Evolutionary conservation across 2,797 vertebrate species (phyloP).

Genomic region (Aeoliscus strigatus): DNA sequence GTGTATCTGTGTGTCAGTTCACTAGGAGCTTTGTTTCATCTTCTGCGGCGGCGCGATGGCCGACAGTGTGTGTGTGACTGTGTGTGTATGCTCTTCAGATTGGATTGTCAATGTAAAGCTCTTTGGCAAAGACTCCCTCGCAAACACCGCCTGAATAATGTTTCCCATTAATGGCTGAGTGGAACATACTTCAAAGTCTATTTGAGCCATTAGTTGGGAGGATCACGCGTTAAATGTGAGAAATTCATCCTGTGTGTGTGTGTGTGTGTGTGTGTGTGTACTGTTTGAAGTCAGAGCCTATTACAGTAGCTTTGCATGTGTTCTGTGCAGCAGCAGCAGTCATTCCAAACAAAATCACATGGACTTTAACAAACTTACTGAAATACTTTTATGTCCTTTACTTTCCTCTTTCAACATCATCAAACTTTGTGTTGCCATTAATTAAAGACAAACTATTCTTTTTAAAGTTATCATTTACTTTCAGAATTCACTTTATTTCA

Average conservation of each 20-base stretch:
- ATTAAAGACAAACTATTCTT: too few species aligned
- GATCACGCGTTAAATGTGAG: constrained; percentile 69
- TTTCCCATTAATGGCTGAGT: constrained; percentile 64
- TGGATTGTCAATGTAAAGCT: constrained; percentile 60
- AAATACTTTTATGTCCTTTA: too few species aligned
- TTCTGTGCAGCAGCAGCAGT: constrained; percentile 58
- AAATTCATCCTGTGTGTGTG: constrained; percentile 48
- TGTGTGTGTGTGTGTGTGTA: constrained; percentile 24
- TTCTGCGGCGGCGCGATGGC: too few species aligned
- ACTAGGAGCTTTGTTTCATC: constrained; percentile 22
- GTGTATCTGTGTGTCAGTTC: constrained; percentile 8
- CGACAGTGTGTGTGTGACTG: too few species aligned
- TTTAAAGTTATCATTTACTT: too few species aligned
- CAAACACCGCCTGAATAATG: constrained; percentile 71
- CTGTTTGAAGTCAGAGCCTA: constrained; percentile 73
- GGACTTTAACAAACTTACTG: too few species aligned
- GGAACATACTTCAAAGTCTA: constrained; percentile 73
- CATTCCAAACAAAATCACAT: constrained; percentile 55
- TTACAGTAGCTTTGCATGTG: constrained; percentile 59
- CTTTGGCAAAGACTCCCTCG: constrained; percentile 55
- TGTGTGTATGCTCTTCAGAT: constrained; percentile 58
- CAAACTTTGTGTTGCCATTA: too few species aligned
- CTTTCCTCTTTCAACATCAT: too few species aligned
- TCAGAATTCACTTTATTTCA: too few species aligned
- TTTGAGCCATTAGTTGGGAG: constrained; percentile 67